Evolutionary conservation across 2,888 invertebrate species (phyloP).

Genomic region (Dyspetes luteomarginatus): DNA sequence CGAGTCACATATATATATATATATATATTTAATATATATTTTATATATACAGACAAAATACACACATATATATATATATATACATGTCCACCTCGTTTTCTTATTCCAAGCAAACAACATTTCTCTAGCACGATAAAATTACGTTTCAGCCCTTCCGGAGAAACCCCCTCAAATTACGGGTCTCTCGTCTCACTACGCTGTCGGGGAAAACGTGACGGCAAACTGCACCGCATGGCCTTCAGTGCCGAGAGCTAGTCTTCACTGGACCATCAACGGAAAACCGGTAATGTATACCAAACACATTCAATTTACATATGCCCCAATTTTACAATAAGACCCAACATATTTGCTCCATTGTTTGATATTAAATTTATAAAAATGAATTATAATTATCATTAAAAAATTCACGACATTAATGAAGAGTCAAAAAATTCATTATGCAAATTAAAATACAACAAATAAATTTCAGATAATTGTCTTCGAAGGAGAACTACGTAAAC

Average conservation of each 20-base stretch:
- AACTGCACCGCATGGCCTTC: constrained; percentile 84
- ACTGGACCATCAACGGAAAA: constrained; percentile 84
- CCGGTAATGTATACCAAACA: constrained; percentile 79
- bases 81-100: constrained; percentile 25
- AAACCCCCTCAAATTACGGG: constrained; percentile 83
- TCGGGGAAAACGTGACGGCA: constrained; percentile 84
- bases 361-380: no score
- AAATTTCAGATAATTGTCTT: no score
- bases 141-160: constrained; percentile 82
- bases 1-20: neutral
- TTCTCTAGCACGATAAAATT: constrained; percentile 38
- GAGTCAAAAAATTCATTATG: no score
- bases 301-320: neutral
- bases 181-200: constrained; percentile 82
- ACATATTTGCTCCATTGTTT: no score
- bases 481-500: no score
- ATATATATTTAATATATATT: no score
- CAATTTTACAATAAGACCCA: no score
- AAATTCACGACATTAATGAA: no score
- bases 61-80: neutral
- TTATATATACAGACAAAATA: neutral
- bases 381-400: no score
- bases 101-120: constrained; percentile 60
- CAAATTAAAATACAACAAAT: no score
- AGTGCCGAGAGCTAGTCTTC: constrained; percentile 83